These are phyloP conservation scores for Chiloscyllium punctatum DNA, from an alignment of 2,797 vertebrate species.

Conservation along the genomic window DNA sequence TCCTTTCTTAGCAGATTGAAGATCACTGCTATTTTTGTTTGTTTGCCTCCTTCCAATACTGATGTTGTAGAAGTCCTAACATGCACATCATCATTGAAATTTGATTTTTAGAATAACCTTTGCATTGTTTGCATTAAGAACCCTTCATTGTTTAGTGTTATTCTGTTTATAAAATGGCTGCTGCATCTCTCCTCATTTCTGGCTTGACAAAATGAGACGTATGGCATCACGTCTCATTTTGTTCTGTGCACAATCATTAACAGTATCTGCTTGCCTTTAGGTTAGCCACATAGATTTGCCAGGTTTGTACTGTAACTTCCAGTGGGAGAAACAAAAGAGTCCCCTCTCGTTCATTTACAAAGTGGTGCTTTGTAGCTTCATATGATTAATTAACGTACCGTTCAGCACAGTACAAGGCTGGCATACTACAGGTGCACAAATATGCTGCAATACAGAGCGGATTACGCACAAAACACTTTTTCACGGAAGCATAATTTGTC, in stretches of 20 bases:
- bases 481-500: slow-evolving; percentile 10
- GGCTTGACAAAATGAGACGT: neutral
- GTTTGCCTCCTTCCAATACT: neutral
- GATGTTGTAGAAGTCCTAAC: neutral
- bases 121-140: slow-evolving; percentile 16
- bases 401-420: slow-evolving; percentile 46
- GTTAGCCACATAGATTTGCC: slow-evolving; percentile 40
- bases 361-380: slow-evolving; percentile 40
- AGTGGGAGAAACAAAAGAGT: slow-evolving; percentile 40
- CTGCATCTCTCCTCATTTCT: slow-evolving; percentile 8
- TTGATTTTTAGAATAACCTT: neutral
- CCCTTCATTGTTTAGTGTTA: neutral
- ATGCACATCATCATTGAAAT: neutral
- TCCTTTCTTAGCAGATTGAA: neutral
- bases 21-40: neutral
- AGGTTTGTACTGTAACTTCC: rapidly evolving
- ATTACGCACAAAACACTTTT: neutral
- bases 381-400: slow-evolving; percentile 53
- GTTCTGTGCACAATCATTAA: neutral
- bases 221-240: slow-evolving; percentile 37
- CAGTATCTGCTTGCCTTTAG: slow-evolving; percentile 37
- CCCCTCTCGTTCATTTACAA: slow-evolving; percentile 40
- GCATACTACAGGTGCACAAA: slow-evolving; percentile 29
- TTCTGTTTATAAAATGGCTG: slow-evolving; percentile 41
- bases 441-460: neutral